Base-by-base conservation (phyloP, 2,797 vertebrate genomes). In the Sebastiscus albofasciatus region DNA sequence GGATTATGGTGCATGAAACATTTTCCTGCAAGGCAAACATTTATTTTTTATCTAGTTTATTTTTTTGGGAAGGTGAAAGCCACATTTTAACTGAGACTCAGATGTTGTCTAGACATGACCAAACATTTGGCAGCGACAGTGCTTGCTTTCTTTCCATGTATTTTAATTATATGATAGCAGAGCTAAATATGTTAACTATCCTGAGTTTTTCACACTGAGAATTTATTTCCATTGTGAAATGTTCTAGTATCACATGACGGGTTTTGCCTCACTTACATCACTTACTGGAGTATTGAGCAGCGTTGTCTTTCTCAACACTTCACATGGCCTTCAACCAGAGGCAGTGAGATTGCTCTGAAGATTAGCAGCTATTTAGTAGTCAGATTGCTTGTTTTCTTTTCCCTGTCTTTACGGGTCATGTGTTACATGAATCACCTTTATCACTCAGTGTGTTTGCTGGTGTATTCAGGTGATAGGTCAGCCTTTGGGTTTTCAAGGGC, bases 291-390 rank as follows among this genome's bases (percentile, higher is more conserved):
- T 26, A n/a, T 34, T 4, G 16, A 61, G 8, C 22, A 8, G 16
- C 39, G 33, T 22, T 26, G 20, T 59, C 27, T 81, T 77, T 74
- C 18, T 56, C 13, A 70, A 83, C 24, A 64, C 18, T 14, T 20
- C 24, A 24, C 18, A 33, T 54, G 36, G 77, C 80, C 81, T 88
- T 89, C 24, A 86, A 55, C 61, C 27, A 52, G 31, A 46, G 29
- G 49, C 6, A 4, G 4, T 55, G 54, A 84, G 18, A 70, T 67
- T 56, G 42, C 11, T 16, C 1, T 42, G 34, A 22, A 61, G 72
- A 80, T 82, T 67, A 67, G 7, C 8, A 58, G 18, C 31, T 46
- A 24, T 75, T 68, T 61, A 66, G 31, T 18, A 72, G 59, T 58
- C 11, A 77, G 2, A 72, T 2, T 60, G 2, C 9, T 24, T 52